These are phyloP conservation scores for Remorina albescens DNA, from an alignment of 2,797 vertebrate genomes.

Conservation along the genomic window DNA sequence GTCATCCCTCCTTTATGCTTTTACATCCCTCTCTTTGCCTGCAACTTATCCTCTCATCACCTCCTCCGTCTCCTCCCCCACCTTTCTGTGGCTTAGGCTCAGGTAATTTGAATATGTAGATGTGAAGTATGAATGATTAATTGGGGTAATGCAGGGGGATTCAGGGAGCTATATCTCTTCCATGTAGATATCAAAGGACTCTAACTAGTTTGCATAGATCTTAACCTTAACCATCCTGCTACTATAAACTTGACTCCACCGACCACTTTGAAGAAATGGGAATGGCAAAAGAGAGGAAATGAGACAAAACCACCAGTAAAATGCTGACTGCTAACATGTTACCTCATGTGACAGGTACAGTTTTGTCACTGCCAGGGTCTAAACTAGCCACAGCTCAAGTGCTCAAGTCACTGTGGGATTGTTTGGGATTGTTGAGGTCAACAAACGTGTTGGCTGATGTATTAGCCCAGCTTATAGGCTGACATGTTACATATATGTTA, in stretches of 20 bases:
- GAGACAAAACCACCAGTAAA: slow-evolving; percentile 27
- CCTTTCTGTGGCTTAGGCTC: slow-evolving; percentile 40
- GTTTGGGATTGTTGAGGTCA: slow-evolving; percentile 58
- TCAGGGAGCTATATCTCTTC: slow-evolving; percentile 45
- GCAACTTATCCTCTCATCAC: slow-evolving; percentile 23
- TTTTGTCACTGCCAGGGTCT: slow-evolving; percentile 20
- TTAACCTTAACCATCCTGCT: slow-evolving; percentile 60
- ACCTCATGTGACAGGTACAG: slow-evolving; percentile 19
- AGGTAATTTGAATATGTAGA: slow-evolving; percentile 84
- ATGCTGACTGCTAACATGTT: slow-evolving; percentile 5
- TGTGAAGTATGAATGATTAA: slow-evolving; percentile 82
- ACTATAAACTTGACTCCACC: slow-evolving; percentile 45
- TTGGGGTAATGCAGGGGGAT: slow-evolving; percentile 71
- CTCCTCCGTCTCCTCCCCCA: slow-evolving; percentile 40
- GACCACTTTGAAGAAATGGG: slow-evolving; percentile 30
- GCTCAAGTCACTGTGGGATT: slow-evolving; percentile 53
- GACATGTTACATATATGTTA: slow-evolving; percentile 75
- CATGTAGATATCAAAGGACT: slow-evolving; percentile 44
- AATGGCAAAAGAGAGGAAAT: neutral
- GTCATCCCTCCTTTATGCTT: neutral
- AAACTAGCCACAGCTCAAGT: slow-evolving; percentile 33
- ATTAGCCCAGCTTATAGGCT: slow-evolving; percentile 69
- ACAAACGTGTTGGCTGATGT: slow-evolving; percentile 67
- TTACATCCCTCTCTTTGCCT: slow-evolving; percentile 19
- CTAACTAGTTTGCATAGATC: slow-evolving; percentile 73